phyloP scores from a whole-genome alignment of 1,140 invertebrate species.

The Venturia canescens region DNA sequence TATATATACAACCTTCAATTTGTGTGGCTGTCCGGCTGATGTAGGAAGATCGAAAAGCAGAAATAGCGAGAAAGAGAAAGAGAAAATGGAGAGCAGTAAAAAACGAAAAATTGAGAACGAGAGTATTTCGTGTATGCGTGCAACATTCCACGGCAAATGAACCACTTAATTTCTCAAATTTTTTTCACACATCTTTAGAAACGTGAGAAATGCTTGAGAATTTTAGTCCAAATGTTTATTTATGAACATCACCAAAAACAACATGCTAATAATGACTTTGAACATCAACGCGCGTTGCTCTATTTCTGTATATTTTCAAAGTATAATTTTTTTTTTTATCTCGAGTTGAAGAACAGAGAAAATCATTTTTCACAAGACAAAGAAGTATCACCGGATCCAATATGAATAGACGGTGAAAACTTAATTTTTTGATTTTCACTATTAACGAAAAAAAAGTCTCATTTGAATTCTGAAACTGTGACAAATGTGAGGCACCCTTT shows the following conservation, averaged over 20 bases:
- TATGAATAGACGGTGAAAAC: no score
- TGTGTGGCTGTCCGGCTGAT: not conserved
- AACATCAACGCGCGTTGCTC: no score
- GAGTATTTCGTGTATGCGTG: not conserved
- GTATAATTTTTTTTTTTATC: not conserved
- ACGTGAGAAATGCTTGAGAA: not conserved
- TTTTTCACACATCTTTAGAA: not conserved
- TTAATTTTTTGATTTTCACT: no score
- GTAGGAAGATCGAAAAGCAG: constrained; percentile 44
- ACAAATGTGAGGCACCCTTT: no score
- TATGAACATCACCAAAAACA: not conserved
- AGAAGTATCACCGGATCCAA: no score
- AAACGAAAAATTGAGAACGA: constrained; percentile 4
- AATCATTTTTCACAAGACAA: no score
- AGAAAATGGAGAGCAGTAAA: not conserved
- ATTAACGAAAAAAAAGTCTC: no score
- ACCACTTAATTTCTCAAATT: not conserved
- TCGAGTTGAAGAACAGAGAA: no score
- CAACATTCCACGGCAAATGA: not conserved
- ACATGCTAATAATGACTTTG: not conserved
- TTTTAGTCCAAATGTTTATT: not conserved
- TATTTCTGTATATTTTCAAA: not conserved
- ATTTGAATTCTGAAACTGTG: no score
- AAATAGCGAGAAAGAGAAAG: constrained; percentile 42
- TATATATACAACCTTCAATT: not conserved